Conservation (phyloP, 2,113 vertebrate species). For the Xenopus tropicalis region DNA sequence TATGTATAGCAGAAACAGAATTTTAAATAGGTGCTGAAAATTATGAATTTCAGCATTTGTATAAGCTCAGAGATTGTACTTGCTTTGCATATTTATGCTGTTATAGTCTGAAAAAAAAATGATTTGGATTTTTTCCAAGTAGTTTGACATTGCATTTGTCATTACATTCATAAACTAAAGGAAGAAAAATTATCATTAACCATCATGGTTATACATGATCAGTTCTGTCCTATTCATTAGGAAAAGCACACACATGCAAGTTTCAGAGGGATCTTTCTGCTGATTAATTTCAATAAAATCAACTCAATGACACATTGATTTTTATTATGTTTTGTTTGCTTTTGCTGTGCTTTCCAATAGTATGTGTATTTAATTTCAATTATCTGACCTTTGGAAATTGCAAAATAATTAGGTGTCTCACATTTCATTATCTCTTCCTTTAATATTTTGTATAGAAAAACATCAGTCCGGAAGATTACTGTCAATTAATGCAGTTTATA, state of each 20-base stretch:
- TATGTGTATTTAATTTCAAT: slow-evolving; percentile 55
- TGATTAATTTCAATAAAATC: slow-evolving; percentile 50
- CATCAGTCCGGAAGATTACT: slow-evolving; percentile 22
- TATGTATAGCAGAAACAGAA: too few species aligned
- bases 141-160: slow-evolving; percentile 28
- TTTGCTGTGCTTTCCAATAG: slow-evolving; percentile 43
- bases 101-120: slow-evolving; percentile 12
- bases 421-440: slow-evolving; percentile 37
- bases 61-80: slow-evolving; percentile 28
- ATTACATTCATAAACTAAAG: slow-evolving; percentile 36
- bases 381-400: slow-evolving; percentile 51
- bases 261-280: slow-evolving; percentile 31
- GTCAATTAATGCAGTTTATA: slow-evolving; percentile 16
- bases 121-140: slow-evolving; percentile 8
- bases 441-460: slow-evolving; percentile 32
- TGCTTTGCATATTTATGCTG: slow-evolving; percentile 33
- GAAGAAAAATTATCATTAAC: slow-evolving; percentile 42
- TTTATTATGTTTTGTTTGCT: slow-evolving; percentile 49
- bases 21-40: not conserved
- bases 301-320: slow-evolving; percentile 45
- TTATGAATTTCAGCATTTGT: not conserved
- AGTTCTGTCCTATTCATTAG: slow-evolving; percentile 41
- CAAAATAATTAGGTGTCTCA: slow-evolving; percentile 48
- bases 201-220: slow-evolving; percentile 20
- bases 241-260: slow-evolving; percentile 31